Base-by-base conservation (phyloP, 2,888 invertebrate species). In the Nemoura dubitans region DNA sequence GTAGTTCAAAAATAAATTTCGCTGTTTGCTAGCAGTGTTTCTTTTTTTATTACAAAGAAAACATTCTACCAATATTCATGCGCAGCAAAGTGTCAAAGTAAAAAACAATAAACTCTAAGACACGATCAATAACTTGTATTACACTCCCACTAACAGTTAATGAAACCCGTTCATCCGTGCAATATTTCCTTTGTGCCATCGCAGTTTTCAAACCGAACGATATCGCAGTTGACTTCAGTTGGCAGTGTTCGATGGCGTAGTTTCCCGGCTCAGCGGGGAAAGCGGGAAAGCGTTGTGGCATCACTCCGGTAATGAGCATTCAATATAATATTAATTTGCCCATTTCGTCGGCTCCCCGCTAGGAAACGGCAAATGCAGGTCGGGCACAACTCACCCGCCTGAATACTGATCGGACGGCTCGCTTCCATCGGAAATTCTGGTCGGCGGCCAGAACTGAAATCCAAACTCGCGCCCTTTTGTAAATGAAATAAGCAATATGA, bases 401-500 rank as follows among this genome's bases (percentile, higher is more conserved):
- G 59, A 59, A 21, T 21, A 59, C 59, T 59, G 59, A 59, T 59
- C 59, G 59, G 6, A 59, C 10, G 59, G 3, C 59, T 21, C 59
- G 2, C 59, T 3, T 16, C 59, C 59, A 14, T 21, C 59, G 59
- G 16, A 21, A 59, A 21, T 59, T 59, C 59, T 59, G 59, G 59
- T 21, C 59, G 16, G 21, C 14, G 14, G 59, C 59, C 59, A 59
- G 59, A 59, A 59, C 21, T 14, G 59, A 59, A 59, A 59, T 59
- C 59, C 21, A 59, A 59, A 59, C 59, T 14, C 10, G 59, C 59
- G 36, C 59, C 21, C 59, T 3, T 36, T 16, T 59, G 59, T 59
- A 59, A 59, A 59, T 59, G 59, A 59, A 59, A 59, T 59, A 59
- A 59, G 59, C 59, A 59, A 59, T 59, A 59, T 59, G 59, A 59